Evolutionary conservation across 2,797 vertebrate species (phyloP), one percentile per base, ranked within the genome.

Genomic region (Rallus crepitans): DNA sequence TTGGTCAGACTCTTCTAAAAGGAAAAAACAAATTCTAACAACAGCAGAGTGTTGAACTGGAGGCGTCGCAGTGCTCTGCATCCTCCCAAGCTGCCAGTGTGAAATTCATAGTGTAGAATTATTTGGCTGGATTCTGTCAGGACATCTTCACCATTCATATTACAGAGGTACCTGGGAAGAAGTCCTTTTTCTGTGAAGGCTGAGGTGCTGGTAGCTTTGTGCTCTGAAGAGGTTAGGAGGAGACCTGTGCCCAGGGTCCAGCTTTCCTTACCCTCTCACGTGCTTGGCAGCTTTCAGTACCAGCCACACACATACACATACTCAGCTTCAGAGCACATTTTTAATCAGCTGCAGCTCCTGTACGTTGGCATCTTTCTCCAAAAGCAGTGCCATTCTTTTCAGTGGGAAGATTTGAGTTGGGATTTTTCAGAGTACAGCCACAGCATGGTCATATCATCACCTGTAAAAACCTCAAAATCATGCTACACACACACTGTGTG

Each of bases 41-140:
- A 33, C 33, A 75, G 64, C 14, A 16, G 9, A 7, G 8, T 9
- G 33, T 83, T 81, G 90, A 80, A 47, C 4, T 1, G 7, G 45
- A 33, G 45, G 40, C 0, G 0, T 86, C 0, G 0, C 27, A 2
- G 61, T 23, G 37, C 69, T 71, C 42, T 76, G 48, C 79, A 8
- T 72, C 76, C 65, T 80, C 52, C 56, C 5, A 2, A 25, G 20
- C 57, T 75, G 39, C 64, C 23, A 5, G 7, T 15, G 35, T 31
- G 52, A 77, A 68, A 78, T 71, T 57, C 18, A 4, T 50, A 2
- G 42, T 65, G 57, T 63, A 59, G 55, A 55, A 60, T 57, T 42
- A 15, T 31, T 61, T 66, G 73, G 3, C 69, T 88, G 66, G 16
- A 60, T 66, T 78, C 66, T 80, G 23, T 39, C 45, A 40, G 39